Base-by-base conservation (phyloP, 1,140 invertebrate genomes). In the Brachionus asplanchnoidis region DNA sequence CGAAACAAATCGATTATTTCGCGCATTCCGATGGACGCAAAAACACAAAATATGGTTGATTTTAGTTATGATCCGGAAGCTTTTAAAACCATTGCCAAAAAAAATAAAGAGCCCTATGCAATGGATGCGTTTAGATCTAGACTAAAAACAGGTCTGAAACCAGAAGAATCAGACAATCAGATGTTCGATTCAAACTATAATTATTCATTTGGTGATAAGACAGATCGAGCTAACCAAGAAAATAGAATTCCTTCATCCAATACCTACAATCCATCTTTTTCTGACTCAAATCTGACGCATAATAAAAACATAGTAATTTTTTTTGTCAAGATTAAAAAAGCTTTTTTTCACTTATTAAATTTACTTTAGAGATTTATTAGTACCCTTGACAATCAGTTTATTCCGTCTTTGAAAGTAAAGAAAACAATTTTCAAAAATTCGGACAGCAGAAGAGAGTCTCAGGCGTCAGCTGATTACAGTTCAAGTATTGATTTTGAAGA, bases 331-430 rank as follows among this genome's bases (percentile, higher is more conserved):
- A 17, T 44, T 53, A 11, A 32, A n/a, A 23, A 82, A 66, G 12
- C 14, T 66, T 56, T 42, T 8, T 20, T 82, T 20, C n/a, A n/a
- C 36, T 26, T 26, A 23, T 36, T 23, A 40, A 46, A 44, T 65
- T 82, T 20, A 44, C 20, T 82, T 65, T 53, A 82, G 79, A 82
- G 65, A 65, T 82, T 65, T 82, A 65, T 82, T 65, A 82, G 32
- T 23, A 82, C 79, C 2, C 26, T 82, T 12, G 79, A 82, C 20
- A 82, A 82, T 65, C 50, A 65, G 12, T 44, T 82, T 28, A 17
- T 82, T 42, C 79, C 79, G 4, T 82, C 79, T 17, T 68, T 82
- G 32, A 60, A 68, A 82, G 65, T 82, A 14, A 65, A 65, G 9
- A 68, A 65, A 40, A 68, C 36, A 77, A 44, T 60, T 8, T 14